Percentiles rank a stretch among this genome's conserved stretches.
phyloP scores from a whole-genome alignment of 2,797 vertebrate species.

The Danio albolineatus region DNA sequence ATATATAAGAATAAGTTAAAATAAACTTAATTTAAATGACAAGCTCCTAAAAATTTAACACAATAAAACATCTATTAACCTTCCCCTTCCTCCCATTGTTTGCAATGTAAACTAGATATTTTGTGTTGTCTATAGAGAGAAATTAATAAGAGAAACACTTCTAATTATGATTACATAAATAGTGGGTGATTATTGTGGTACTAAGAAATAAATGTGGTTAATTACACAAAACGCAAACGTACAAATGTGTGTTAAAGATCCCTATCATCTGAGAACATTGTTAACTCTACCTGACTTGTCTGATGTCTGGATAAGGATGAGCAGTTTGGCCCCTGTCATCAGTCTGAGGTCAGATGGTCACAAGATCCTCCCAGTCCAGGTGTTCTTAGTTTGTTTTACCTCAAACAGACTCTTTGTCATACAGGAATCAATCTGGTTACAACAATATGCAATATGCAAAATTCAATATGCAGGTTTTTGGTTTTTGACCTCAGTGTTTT shows the following conservation, averaged over 20 bases:
- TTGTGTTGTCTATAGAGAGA: too few relatives aligned
- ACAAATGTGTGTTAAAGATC: not conserved
- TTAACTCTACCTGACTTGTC: not conserved
- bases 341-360: slow-evolving; percentile 71
- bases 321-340: slow-evolving; percentile 66
- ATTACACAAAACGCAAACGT: not conserved
- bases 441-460: not conserved
- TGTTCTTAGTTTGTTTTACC: slow-evolving; percentile 70
- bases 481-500: too few relatives aligned
- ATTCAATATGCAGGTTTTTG: not conserved
- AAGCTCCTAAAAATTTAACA: too few relatives aligned
- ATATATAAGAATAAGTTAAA: too few relatives aligned
- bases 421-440: slow-evolving; percentile 62
- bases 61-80: too few relatives aligned
- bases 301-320: not conserved
- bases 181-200: not conserved
- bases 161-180: not conserved
- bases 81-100: too few relatives aligned
- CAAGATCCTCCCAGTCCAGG: slow-evolving; percentile 71
- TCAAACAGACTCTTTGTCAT: slow-evolving; percentile 25
- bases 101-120: not conserved
- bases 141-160: not conserved
- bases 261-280: not conserved
- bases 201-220: not conserved
- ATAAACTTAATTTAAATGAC: too few relatives aligned